A percentile compares a stretch with the other conserved stretches of the same genome.
These are phyloP conservation scores for Threskiornis aethiopicus DNA, from an alignment of 2,797 vertebrate species.

Conservation along the genomic window DNA sequence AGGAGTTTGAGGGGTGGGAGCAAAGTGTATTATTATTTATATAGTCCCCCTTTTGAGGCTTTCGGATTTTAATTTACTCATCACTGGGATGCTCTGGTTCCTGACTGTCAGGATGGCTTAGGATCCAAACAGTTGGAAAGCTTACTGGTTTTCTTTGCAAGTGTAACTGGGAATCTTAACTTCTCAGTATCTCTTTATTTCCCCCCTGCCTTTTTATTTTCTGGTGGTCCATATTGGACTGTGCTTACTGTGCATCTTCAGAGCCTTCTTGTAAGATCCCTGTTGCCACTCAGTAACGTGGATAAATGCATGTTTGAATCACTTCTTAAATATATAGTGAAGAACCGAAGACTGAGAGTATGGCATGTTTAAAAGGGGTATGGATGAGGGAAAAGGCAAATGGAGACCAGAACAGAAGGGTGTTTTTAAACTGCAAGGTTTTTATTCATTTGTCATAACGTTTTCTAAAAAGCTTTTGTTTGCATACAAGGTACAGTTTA, in stretches of 20 bases:
- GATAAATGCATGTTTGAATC: background rate
- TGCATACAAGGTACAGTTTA: background rate
- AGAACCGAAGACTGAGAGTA: background rate
- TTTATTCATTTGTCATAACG: background rate
- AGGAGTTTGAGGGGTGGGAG: background rate
- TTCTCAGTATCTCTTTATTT: background rate
- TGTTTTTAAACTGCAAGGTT: background rate
- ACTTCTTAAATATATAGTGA: background rate
- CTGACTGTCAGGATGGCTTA: background rate
- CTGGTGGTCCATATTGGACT: background rate
- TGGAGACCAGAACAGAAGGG: background rate
- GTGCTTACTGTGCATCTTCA: background rate
- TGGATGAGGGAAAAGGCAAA: background rate
- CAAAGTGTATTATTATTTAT: background rate
- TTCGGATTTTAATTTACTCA: background rate
- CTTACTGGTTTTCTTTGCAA: background rate
- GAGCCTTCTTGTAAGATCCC: background rate
- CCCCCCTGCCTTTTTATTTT: accelerated
- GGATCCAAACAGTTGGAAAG: background rate
- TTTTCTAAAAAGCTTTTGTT: background rate
- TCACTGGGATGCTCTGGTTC: background rate
- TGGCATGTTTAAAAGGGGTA: background rate
- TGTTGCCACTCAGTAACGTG: background rate
- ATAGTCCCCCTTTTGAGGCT: background rate
- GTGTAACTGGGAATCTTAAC: background rate